Evolutionary conservation across 2,113 vertebrate genomes (phyloP), one percentile per base, ranked within the genome.

Genomic region (Oxyura jamaicensis): DNA sequence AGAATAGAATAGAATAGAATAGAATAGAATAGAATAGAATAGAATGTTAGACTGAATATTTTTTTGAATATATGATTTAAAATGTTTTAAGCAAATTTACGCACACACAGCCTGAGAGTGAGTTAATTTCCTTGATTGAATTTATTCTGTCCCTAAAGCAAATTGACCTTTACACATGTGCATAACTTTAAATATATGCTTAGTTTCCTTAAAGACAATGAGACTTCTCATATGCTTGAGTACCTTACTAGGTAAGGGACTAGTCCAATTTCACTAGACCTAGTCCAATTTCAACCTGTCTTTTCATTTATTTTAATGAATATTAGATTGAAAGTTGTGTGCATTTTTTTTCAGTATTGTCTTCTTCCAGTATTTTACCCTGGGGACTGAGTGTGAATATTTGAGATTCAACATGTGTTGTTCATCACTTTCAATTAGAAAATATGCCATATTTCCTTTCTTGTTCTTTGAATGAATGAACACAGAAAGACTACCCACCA

Each of bases 241-340:
- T 36, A 56, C 11, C 23, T 75, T 33, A 22, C 68, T 88, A 44
- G 77, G 56, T 68, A 84, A 84, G 90, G 65, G 76, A 94, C 31
- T 81, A 29, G 44, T 69, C 36, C 48, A 66, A 53, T 78, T 91
- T 76, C 39, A 84, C n/a, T 6, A 78, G 35, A 23, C 36, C 48
- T 81, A 29, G 44, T 69, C 36, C 48, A 66, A 53, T 78, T 91
- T 76, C 39, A 84, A 68, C 25, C 29, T 78, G 31, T 56, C 60
- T 89, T 89, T 92, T 91, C 20, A 41, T 81, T 94, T 83, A 81
- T 85, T 96, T 93, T 88, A 94, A 94, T 90, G 56, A 90, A 13
- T 18, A 28, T 86, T 68, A 60, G 39, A 92, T 72, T 88, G 53
- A 62, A 84, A 79, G 79, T 12, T 69, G 21, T 41, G 72, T 86